phyloP scores from a whole-genome alignment of 1,140 invertebrate species.

The Latrodectus geometricus region DNA sequence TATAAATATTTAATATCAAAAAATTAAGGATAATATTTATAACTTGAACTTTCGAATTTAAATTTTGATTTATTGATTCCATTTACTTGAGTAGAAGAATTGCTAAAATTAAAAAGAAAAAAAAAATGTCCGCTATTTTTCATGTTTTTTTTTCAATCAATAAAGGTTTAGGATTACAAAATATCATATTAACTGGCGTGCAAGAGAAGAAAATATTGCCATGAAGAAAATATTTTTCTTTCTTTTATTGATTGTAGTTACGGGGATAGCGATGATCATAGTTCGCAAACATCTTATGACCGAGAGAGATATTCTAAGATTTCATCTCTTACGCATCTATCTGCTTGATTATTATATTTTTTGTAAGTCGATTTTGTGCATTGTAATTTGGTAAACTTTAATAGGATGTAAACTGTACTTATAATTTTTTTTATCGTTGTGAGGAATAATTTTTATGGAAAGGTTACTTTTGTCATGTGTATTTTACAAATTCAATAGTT shows the following conservation, averaged over 20 bases:
- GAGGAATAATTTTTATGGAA: too few relatives aligned
- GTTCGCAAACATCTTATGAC: slow-evolving; percentile 25
- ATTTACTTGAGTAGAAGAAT: background rate
- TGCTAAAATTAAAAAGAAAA: background rate
- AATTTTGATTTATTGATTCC: too few relatives aligned
- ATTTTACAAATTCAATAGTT: too few relatives aligned
- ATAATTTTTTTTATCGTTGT: too few relatives aligned
- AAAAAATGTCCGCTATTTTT: background rate
- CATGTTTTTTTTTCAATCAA: slow-evolving; percentile 27
- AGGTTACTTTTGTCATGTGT: too few relatives aligned
- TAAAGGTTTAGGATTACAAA: slow-evolving; percentile 42
- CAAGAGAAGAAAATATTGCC: background rate
- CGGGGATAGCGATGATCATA: slow-evolving; percentile 19
- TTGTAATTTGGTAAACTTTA: background rate
- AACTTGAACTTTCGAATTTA: too few relatives aligned
- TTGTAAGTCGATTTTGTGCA: slow-evolving; percentile 4
- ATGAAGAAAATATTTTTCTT: background rate
- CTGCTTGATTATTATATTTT: background rate
- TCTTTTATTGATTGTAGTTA: slow-evolving; percentile 46
- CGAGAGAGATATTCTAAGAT: slow-evolving; percentile 5
- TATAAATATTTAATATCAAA: too few relatives aligned
- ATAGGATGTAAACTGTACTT: too few relatives aligned
- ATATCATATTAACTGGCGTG: slow-evolving; percentile 48
- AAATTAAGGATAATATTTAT: too few relatives aligned
- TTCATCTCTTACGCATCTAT: too few relatives aligned